Base-by-base conservation (phyloP, 2,888 invertebrate genomes). In the Philonicus albiceps region DNA sequence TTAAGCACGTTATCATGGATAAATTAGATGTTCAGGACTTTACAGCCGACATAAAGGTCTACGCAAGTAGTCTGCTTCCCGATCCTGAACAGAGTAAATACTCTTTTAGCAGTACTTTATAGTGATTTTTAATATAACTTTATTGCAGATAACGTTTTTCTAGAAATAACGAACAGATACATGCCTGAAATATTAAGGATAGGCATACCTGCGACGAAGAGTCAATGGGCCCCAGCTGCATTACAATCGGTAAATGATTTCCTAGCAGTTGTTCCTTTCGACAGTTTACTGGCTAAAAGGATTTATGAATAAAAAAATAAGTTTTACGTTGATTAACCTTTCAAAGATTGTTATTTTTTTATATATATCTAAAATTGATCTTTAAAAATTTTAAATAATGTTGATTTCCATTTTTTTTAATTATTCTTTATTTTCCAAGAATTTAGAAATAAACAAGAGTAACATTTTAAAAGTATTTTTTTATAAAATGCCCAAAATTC, bases 1-100 rank as follows among this genome's bases (percentile, higher is more conserved):
- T 94, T 76, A 93, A 93, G 4, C 94, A 93, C 90, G 88, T 95
- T 88, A 92, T 93, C 88, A 91, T 95, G n/a, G 93, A 93, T 31
- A 94, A 94, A 19, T 94, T 95, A 90, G 93, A 93, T 90, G 92
- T 95, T 92, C 92, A 93, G 43, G 95, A 96, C 3, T 94, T 95
- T 89, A 93, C 96, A 22, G 94, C 94, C 19, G 93, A 93, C 87
- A 93, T 96, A 94, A 93, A 93, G 87, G 91, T 95, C 31, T 93
- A 93, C 89, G 93, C 95, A 83, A 93, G 93, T 34, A 95, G 95
- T 87, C 90, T 94, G 8, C 93, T 94, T 89, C 93, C 94, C 86
- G 94, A 95, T 89, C 94, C 95, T 1, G 93, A 93, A 64, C 91
- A 96, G 86, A 95, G 96, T 96, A 92, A 27, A 27, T 8, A 19